A percentile compares a stretch with the other conserved stretches of the same genome.
These are phyloP conservation scores for Sebastes melanostomus DNA, from an alignment of 2,797 vertebrate genomes.

Conservation along the genomic window DNA sequence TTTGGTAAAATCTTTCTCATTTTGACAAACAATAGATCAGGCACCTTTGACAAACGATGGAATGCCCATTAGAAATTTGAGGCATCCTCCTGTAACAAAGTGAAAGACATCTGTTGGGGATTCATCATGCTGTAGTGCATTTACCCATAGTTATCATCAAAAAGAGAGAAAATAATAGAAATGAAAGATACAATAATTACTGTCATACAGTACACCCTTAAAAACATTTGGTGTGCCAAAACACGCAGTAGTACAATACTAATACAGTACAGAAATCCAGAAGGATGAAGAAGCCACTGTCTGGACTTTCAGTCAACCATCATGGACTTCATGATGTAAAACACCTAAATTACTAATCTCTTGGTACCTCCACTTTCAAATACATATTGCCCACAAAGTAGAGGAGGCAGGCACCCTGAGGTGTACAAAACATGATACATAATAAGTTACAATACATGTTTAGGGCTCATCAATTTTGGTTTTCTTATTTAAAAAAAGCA, in stretches of 20 bases:
- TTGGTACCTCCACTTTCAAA: slow-evolving; percentile 48
- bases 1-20: slow-evolving; percentile 55
- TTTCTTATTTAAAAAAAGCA: not conserved
- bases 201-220: slow-evolving; percentile 5
- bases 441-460: not conserved
- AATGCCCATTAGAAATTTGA: slow-evolving; percentile 29
- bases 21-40: slow-evolving; percentile 54
- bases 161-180: slow-evolving; percentile 13
- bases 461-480: slow-evolving; percentile 18
- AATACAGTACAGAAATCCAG: slow-evolving; percentile 30
- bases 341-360: slow-evolving; percentile 27
- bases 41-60: slow-evolving; percentile 58
- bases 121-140: slow-evolving; percentile 9
- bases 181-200: slow-evolving; percentile 9
- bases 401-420: slow-evolving; percentile 59
- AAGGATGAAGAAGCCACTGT: slow-evolving; percentile 11
- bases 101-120: slow-evolving; percentile 1
- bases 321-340: slow-evolving; percentile 25
- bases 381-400: slow-evolving; percentile 44
- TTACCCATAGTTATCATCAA: slow-evolving; percentile 11
- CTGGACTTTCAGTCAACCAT: not conserved
- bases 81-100: slow-evolving; percentile 30
- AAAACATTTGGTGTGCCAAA: slow-evolving; percentile 26
- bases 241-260: slow-evolving; percentile 29
- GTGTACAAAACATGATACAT: slow-evolving; percentile 32